These are phyloP conservation scores for Argynnis bischoffii DNA, from an alignment of 2,888 invertebrate genomes.

Conservation along the genomic window DNA sequence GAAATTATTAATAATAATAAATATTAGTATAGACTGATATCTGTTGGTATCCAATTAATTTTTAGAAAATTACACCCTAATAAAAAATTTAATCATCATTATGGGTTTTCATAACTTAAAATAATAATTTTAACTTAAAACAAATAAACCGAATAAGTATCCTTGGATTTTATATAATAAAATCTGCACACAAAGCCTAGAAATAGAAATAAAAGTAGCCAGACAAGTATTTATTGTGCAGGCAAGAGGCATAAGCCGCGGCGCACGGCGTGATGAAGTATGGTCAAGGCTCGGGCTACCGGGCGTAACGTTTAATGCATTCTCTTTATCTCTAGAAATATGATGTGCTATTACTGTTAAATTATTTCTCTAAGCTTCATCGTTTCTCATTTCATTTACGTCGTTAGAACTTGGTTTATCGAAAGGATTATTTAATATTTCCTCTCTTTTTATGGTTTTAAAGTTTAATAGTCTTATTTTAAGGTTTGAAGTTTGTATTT, in stretches of 20 bases:
- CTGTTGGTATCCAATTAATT: not conserved
- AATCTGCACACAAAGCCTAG: slow-evolving; percentile 64
- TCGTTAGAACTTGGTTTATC: slow-evolving; percentile 11
- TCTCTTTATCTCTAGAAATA: slow-evolving; percentile 36
- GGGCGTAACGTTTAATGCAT: slow-evolving; percentile 54
- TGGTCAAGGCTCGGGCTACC: slow-evolving; percentile 46
- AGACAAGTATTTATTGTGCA: slow-evolving; percentile 55
- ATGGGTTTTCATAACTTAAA: too few relatives aligned
- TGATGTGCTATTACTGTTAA: slow-evolving; percentile 22
- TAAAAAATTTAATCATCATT: too few relatives aligned
- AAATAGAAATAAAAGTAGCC: slow-evolving; percentile 49
- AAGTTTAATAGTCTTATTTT: not conserved
- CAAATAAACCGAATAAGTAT: too few relatives aligned
- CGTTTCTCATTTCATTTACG: slow-evolving; percentile 20
- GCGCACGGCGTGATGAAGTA: slow-evolving; percentile 51
- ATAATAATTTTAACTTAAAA: too few relatives aligned
- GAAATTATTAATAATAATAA: not conserved
- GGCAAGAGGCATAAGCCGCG: slow-evolving; percentile 36
- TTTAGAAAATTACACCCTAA: not conserved
- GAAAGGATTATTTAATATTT: not conserved
- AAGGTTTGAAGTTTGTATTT: not conserved
- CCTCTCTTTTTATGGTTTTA: not conserved
- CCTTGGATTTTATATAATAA: not conserved
- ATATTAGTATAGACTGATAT: not conserved
- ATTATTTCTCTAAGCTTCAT: slow-evolving; percentile 17